phyloP scores from a whole-genome alignment of 2,797 vertebrate species.

The Pseudomugil tenellus region DNA sequence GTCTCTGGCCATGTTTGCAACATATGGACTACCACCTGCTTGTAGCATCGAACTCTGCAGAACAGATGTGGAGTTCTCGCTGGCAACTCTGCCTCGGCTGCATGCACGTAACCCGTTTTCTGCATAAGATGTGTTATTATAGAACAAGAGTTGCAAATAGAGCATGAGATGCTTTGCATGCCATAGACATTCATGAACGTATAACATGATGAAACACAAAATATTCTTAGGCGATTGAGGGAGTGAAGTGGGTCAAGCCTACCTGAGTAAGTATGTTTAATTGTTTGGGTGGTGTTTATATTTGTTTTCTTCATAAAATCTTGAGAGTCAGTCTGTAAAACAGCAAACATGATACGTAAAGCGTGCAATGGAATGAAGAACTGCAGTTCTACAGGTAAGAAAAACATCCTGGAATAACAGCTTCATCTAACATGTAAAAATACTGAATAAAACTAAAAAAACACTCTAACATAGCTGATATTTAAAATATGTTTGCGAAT shows the following conservation, averaged over 20 bases:
- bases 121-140: constrained; percentile 20
- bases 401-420: neutral
- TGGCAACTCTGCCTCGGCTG: constrained; percentile 16
- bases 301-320: constrained; percentile 47
- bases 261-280: constrained; percentile 57
- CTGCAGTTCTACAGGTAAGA: neutral
- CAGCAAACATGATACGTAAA: constrained; percentile 1
- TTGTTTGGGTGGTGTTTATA: constrained; percentile 34
- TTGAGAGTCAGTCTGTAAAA: constrained; percentile 62
- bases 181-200: neutral
- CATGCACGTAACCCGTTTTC: constrained; percentile 39
- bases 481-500: neutral
- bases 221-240: neutral
- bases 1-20: constrained; percentile 68
- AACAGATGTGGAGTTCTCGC: constrained; percentile 22
- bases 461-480: neutral
- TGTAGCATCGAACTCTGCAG: constrained; percentile 38
- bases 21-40: constrained; percentile 55
- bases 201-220: constrained; percentile 4
- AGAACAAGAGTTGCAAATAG: constrained; percentile 15
- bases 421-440: neutral
- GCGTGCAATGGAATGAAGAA: neutral
- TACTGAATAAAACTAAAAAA: neutral
- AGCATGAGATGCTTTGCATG: neutral
- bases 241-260: constrained; percentile 4